phyloP scores from a whole-genome alignment of 2,113 vertebrate genomes.

The Anthoscopus minutus region DNA sequence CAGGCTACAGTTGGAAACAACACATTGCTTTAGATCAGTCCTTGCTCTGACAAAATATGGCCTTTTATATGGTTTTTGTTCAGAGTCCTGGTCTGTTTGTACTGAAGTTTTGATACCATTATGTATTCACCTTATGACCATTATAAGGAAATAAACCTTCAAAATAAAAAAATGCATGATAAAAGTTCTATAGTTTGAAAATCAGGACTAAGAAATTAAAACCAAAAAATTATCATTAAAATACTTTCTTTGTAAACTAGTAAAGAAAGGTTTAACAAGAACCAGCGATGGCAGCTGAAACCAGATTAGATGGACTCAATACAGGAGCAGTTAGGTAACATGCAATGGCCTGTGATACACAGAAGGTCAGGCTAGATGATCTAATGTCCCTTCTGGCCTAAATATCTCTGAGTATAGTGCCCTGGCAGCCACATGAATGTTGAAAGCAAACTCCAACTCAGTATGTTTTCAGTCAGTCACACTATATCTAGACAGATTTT shows the following conservation, averaged over 20 bases:
- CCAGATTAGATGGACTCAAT: background rate
- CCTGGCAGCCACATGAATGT: constrained; percentile 45
- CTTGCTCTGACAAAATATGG: background rate
- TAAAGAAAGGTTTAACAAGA: background rate
- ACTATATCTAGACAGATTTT: constrained; percentile 29
- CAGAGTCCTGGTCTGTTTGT: background rate
- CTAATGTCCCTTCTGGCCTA: constrained; percentile 55
- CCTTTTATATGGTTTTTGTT: background rate
- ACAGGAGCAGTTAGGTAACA: constrained; percentile 35
- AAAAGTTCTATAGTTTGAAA: background rate
- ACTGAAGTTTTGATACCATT: background rate
- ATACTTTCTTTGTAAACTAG: background rate
- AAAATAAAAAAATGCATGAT: background rate
- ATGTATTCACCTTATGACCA: background rate
- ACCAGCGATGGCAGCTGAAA: background rate
- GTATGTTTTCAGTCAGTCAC: constrained; percentile 52
- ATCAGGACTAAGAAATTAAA: background rate
- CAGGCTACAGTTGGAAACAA: background rate
- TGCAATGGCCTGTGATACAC: background rate
- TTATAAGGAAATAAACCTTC: background rate
- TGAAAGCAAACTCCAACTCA: constrained; percentile 47
- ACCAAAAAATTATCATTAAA: background rate
- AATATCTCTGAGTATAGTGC: constrained; percentile 24
- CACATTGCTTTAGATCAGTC: background rate
- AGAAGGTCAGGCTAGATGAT: constrained; percentile 45